Evolutionary conservation across 2,797 vertebrate genomes (phyloP).

Genomic region (Gastrophryne carolinensis): DNA sequence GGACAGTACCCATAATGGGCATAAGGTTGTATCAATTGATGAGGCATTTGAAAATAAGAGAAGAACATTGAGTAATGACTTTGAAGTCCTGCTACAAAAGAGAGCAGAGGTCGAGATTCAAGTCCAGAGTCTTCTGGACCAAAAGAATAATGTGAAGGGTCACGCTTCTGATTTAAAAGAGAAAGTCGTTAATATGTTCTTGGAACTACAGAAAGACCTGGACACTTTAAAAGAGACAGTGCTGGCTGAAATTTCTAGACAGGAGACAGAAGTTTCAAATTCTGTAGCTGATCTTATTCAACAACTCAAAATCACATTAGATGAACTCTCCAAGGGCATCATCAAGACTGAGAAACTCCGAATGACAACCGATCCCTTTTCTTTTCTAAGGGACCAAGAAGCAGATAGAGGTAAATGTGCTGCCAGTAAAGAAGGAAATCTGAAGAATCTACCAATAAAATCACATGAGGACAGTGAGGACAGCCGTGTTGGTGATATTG

Average conservation of each 20-base stretch:
- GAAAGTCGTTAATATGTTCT: background rate
- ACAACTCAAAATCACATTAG: background rate
- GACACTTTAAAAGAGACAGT: background rate
- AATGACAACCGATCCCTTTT: background rate
- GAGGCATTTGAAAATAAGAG: background rate
- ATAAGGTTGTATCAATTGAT: too few species aligned
- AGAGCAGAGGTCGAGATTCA: background rate
- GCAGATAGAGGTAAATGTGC: background rate
- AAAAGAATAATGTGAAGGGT: constrained; percentile 53
- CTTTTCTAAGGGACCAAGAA: background rate
- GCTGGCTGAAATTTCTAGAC: background rate
- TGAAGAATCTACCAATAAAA: too few species aligned
- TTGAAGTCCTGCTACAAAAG: background rate
- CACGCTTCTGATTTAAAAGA: background rate
- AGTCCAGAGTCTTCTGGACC: constrained; percentile 49
- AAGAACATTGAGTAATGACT: background rate
- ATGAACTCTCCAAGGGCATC: background rate
- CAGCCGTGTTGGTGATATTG: background rate
- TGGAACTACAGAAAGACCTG: background rate
- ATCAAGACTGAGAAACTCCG: background rate
- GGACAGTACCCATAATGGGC: too few species aligned
- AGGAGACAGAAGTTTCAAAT: background rate
- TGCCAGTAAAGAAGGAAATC: background rate
- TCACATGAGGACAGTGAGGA: background rate
- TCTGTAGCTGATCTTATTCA: background rate